Evolutionary conservation across 2,888 invertebrate genomes (phyloP).

Genomic region (Dromius quadrimaculatus): DNA sequence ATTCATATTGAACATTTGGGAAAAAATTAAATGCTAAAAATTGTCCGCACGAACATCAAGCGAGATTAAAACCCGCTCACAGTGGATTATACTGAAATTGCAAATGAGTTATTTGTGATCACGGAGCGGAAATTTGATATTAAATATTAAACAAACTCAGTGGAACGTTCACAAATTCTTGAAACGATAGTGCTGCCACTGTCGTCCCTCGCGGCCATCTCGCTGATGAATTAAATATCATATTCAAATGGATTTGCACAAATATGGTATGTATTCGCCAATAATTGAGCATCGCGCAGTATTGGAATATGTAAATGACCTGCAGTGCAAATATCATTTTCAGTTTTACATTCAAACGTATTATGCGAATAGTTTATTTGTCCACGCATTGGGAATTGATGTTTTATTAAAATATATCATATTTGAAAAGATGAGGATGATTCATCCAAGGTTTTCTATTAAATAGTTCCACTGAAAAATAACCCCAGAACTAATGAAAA

Average conservation of each 20-base stretch:
- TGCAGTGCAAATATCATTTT: constrained; percentile 22
- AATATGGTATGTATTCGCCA: constrained; percentile 21
- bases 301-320: constrained; percentile 29
- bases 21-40: too few species aligned
- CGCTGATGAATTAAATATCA: constrained; percentile 62
- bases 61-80: too few species aligned
- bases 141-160: constrained; percentile 46
- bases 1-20: too few species aligned
- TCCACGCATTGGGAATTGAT: constrained; percentile 29
- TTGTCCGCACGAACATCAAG: too few species aligned
- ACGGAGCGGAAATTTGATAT: constrained; percentile 46
- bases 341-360: constrained; percentile 2
- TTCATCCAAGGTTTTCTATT: background rate
- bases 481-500: too few species aligned
- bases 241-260: constrained; percentile 59
- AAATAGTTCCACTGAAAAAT: constrained; percentile 11
- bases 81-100: constrained; percentile 44
- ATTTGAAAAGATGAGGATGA: constrained; percentile 29
- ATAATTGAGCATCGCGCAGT: constrained; percentile 37
- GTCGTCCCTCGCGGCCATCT: constrained; percentile 6
- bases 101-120: constrained; percentile 50
- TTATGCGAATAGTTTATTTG: background rate
- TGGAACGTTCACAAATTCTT: constrained; percentile 29
- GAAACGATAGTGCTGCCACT: constrained; percentile 6
- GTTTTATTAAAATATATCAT: constrained; percentile 34